Evolutionary conservation across 2,888 invertebrate genomes (phyloP).

Genomic region (Heliconius ismenius): DNA sequence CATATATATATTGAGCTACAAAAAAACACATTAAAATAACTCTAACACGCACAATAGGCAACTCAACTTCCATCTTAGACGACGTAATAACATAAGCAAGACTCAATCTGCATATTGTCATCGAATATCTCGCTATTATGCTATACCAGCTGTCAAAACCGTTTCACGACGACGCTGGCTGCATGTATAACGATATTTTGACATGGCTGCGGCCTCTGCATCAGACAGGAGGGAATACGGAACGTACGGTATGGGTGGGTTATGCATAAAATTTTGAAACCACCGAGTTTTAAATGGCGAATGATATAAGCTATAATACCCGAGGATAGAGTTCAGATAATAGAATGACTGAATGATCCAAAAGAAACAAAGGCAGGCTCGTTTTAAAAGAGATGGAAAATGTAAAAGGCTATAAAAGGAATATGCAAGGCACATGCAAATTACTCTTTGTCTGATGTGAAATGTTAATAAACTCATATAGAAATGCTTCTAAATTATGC

Average conservation of each 20-base stretch:
- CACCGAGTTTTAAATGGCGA: conserved; percentile 47
- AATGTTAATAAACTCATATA: conserved; percentile 20
- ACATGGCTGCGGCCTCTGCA: conserved; percentile 45
- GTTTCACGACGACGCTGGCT: conserved; percentile 46
- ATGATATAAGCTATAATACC: conserved; percentile 46
- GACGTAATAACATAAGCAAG: conserved; percentile 35
- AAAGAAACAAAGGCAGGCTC: conserved; percentile 37
- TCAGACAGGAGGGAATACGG: conserved; percentile 45
- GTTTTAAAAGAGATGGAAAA: conserved; percentile 39
- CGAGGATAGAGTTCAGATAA: conserved; percentile 43
- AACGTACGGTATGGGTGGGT: conserved; percentile 46
- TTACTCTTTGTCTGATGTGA: conserved; percentile 32
- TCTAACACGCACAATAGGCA: background rate
- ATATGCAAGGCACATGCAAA: conserved; percentile 38
- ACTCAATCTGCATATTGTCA: conserved; percentile 45
- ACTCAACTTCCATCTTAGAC: conserved; percentile 35
- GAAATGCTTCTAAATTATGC: conserved; percentile 27
- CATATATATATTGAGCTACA: no score
- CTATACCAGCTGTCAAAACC: conserved; percentile 50
- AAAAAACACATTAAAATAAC: background rate
- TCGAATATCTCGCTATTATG: conserved; percentile 47
- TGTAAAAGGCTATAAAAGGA: conserved; percentile 33
- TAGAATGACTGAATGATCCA: conserved; percentile 40
- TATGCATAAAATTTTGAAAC: conserved; percentile 54
- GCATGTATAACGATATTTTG: conserved; percentile 48